These are phyloP conservation scores for Camponotus vicinus DNA, from an alignment of 1,140 invertebrate genomes.

Conservation along the genomic window DNA sequence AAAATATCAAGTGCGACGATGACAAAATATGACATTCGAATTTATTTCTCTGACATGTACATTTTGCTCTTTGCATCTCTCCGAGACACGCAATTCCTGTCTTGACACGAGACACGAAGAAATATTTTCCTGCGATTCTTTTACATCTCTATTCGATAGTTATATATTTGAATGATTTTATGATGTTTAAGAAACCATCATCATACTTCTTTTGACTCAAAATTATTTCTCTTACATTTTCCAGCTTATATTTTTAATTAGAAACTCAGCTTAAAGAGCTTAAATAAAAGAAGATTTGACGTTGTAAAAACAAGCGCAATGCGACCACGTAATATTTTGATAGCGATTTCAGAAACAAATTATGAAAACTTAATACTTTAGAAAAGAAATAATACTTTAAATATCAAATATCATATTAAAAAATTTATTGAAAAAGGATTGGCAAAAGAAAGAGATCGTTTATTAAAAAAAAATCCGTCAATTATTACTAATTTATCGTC, in stretches of 20 bases:
- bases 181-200: neutral
- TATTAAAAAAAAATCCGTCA: neutral
- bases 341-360: neutral
- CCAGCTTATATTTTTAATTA: neutral
- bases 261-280: neutral
- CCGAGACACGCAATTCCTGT: neutral
- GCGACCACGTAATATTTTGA: neutral
- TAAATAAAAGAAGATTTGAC: neutral
- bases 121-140: conserved; percentile 12
- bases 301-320: neutral
- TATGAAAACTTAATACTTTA: neutral
- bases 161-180: neutral
- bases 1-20: conserved; percentile 8
- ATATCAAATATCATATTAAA: neutral
- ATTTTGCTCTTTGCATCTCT: neutral
- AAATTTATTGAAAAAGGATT: conserved; percentile 5
- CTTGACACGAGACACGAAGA: neutral
- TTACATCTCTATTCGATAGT: neutral
- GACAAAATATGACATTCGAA: conserved; percentile 15
- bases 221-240: neutral
- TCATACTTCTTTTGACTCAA: neutral
- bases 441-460: neutral
- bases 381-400: neutral
- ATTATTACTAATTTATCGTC: neutral
- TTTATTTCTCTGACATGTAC: conserved; percentile 37